Conservation (phyloP, 2,113 vertebrate species). For the Onychostruthus taczanowskii region DNA sequence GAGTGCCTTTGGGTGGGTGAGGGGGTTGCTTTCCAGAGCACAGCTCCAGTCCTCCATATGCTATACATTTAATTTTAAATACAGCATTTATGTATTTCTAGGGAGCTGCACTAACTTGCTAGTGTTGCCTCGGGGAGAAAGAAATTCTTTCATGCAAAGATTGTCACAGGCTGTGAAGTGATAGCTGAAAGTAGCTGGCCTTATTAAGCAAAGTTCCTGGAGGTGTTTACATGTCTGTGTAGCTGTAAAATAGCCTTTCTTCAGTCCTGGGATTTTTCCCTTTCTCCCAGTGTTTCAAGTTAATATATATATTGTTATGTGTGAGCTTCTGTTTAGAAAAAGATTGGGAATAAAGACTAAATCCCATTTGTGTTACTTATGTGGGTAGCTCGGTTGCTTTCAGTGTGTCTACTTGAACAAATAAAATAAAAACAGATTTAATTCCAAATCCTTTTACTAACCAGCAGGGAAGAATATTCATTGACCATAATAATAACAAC, state of each 20-base stretch:
- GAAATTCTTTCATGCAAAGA: slow-evolving; percentile 23
- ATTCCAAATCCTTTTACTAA: slow-evolving; percentile 25
- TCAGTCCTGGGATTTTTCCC: neutral
- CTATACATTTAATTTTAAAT: slow-evolving; percentile 38
- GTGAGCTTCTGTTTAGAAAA: neutral
- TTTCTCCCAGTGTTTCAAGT: neutral
- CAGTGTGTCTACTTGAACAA: neutral
- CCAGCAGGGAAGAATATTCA: neutral
- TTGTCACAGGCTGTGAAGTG: neutral
- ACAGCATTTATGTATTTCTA: neutral
- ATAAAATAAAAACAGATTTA: slow-evolving; percentile 27
- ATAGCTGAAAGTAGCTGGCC: slow-evolving; percentile 26
- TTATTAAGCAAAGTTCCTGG: slow-evolving; percentile 46
- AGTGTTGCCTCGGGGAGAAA: slow-evolving; percentile 21
- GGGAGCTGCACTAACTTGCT: slow-evolving; percentile 2
- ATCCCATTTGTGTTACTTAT: neutral
- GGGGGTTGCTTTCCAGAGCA: neutral
- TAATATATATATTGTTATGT: neutral
- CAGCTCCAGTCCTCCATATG: neutral
- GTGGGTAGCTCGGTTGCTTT: neutral
- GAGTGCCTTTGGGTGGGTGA: neutral
- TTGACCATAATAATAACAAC: slow-evolving; percentile 38
- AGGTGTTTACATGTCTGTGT: neutral
- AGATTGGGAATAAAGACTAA: neutral
- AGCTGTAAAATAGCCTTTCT: slow-evolving; percentile 27